Percentiles rank a stretch among this genome's conserved stretches.
These are phyloP conservation scores for Dinocampus coccinellae DNA, from an alignment of 2,888 invertebrate species.

Conservation along the genomic window DNA sequence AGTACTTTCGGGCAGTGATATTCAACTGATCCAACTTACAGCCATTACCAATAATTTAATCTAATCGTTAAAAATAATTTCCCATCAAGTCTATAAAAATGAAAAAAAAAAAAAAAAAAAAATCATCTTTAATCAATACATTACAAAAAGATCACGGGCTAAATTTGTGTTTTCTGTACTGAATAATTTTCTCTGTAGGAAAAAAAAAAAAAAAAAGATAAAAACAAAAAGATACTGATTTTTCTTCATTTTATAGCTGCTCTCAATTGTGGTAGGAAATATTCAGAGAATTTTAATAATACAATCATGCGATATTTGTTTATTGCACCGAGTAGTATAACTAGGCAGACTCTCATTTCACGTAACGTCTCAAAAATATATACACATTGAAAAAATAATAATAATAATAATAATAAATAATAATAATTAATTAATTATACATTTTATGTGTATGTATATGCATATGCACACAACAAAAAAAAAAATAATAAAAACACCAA, in stretches of 20 bases:
- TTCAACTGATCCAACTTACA: conserved; percentile 11
- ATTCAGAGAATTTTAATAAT: conserved; percentile 34
- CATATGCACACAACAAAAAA: conserved; percentile 44
- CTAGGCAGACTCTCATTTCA: conserved; percentile 38
- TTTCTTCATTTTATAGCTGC: conserved; percentile 49
- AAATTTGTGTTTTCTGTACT: background rate
- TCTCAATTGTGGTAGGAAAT: conserved; percentile 53
- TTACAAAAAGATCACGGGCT: background rate
- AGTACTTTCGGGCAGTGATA: conserved; percentile 58
- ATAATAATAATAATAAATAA: no score
- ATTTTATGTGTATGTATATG: conserved; percentile 10
- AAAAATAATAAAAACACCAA: conserved; percentile 36
- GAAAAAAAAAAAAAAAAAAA: background rate
- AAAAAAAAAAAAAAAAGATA: no score
- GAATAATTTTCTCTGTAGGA: conserved; percentile 35
- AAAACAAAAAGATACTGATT: no score
- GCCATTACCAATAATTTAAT: background rate
- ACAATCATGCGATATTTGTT: conserved; percentile 38
- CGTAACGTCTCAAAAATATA: conserved; percentile 42
- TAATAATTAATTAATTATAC: no score
- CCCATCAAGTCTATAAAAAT: no score
- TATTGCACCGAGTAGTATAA: conserved; percentile 52
- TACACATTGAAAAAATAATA: conserved; percentile 45
- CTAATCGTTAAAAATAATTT: no score
- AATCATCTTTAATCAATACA: background rate